These are phyloP conservation scores for Catalaphyllia jardinei DNA, from an alignment of 64 coral and sea anemone species.

Conservation along the genomic window DNA sequence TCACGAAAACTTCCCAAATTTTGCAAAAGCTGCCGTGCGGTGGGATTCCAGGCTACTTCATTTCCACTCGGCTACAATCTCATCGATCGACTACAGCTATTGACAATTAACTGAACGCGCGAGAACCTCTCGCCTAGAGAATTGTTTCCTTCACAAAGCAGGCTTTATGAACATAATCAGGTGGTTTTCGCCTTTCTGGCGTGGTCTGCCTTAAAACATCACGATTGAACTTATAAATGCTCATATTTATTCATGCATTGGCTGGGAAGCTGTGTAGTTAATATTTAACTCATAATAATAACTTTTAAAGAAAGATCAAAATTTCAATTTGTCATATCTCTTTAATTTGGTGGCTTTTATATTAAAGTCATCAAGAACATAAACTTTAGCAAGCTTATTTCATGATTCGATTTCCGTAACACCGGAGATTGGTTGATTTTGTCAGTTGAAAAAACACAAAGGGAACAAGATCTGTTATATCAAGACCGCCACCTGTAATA, in stretches of 20 bases:
- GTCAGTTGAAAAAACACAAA: background rate
- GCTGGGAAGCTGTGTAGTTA: background rate
- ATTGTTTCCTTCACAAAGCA: too few species aligned
- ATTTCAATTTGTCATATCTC: background rate
- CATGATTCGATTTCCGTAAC: background rate
- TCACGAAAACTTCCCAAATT: too few species aligned
- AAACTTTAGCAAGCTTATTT: background rate
- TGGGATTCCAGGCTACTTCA: too few species aligned
- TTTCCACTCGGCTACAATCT: too few species aligned
- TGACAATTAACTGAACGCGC: too few species aligned
- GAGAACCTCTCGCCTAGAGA: too few species aligned
- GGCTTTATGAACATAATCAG: too few species aligned
- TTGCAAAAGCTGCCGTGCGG: too few species aligned
- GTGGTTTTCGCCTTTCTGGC: background rate
- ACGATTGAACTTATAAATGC: background rate
- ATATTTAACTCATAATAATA: background rate
- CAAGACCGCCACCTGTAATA: slow-evolving; percentile 5
- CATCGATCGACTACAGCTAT: too few species aligned
- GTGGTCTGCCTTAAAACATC: background rate
- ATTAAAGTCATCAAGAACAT: background rate
- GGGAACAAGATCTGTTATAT: background rate
- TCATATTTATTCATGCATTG: slow-evolving; percentile 2
- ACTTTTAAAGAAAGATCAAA: background rate
- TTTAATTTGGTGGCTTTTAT: background rate
- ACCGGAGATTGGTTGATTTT: background rate